A percentile compares a stretch with the other conserved stretches of the same genome.
These are phyloP conservation scores for Brachyalestes nurse DNA, from an alignment of 2,797 vertebrate genomes.

Conservation along the genomic window DNA sequence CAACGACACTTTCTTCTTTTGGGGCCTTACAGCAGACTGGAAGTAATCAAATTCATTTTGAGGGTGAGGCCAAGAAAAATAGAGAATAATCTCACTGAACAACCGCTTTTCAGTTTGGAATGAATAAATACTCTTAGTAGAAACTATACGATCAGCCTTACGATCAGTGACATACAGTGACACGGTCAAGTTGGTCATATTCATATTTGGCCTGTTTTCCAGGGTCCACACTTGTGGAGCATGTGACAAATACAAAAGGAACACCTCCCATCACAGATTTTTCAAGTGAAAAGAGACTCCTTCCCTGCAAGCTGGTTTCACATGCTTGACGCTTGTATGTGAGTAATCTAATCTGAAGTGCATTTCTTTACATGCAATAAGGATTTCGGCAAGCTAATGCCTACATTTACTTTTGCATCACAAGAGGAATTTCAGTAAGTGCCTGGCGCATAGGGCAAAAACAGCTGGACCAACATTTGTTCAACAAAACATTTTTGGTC, in stretches of 20 bases:
- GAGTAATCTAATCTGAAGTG: constrained; percentile 55
- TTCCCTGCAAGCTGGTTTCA: constrained; percentile 36
- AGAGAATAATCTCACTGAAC: neutral
- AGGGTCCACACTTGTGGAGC: neutral
- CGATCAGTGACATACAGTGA: constrained; percentile 3
- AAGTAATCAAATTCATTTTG: neutral
- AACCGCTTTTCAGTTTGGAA: constrained; percentile 3
- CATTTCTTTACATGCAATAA: constrained; percentile 65
- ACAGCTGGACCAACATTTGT: constrained; percentile 32
- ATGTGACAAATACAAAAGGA: neutral
- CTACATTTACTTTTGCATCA: constrained; percentile 57
- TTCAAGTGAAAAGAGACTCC: constrained; percentile 18
- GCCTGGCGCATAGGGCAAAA: constrained; percentile 57
- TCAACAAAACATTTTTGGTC: constrained; percentile 42
- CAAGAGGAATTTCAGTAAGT: constrained; percentile 64
- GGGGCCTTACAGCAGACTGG: constrained; percentile 2
- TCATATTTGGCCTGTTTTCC: constrained; percentile 8
- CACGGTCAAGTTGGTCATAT: constrained; percentile 10
- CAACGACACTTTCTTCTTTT: neutral
- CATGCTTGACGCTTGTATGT: constrained; percentile 48
- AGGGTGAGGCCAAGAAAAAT: neutral
- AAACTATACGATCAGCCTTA: constrained; percentile 9
- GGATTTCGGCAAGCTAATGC: constrained; percentile 68
- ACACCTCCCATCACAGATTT: constrained; percentile 8
- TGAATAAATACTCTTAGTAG: constrained; percentile 30